Evolutionary conservation across 2,113 vertebrate genomes (phyloP).

Genomic region (Nesogale talazaci): DNA sequence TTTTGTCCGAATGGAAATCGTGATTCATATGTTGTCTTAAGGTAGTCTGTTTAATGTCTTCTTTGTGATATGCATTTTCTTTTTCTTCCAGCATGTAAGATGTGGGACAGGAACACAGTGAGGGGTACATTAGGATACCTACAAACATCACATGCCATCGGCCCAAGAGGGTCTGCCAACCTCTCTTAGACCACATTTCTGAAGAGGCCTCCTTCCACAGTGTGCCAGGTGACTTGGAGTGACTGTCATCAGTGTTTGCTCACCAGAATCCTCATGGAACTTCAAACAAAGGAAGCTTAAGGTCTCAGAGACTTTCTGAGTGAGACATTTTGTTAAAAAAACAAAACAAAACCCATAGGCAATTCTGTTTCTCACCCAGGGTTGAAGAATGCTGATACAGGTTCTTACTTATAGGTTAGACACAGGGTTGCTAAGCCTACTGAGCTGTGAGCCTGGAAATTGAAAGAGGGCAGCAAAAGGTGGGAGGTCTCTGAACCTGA

Average conservation of each 20-base stretch:
- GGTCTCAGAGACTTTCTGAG: not conserved
- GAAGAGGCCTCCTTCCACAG: not conserved
- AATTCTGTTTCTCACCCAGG: not conserved
- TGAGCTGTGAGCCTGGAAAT: not conserved
- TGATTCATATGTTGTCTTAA: not conserved
- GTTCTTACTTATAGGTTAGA: not conserved
- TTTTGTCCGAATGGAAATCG: not conserved
- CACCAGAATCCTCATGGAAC: not conserved
- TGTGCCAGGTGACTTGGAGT: not conserved
- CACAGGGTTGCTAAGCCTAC: not conserved
- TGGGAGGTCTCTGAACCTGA: not conserved
- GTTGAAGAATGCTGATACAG: not conserved
- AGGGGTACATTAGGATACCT: too few relatives aligned
- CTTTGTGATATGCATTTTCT: not conserved
- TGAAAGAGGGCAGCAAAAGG: not conserved
- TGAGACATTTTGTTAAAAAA: not conserved
- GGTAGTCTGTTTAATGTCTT: not conserved
- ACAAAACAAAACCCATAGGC: not conserved
- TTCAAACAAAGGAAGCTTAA: not conserved
- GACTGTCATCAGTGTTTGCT: not conserved
- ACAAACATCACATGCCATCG: fast-evolving
- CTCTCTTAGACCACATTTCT: too few relatives aligned
- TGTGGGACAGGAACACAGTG: not conserved
- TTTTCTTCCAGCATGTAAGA: not conserved
- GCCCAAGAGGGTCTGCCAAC: fast-evolving